Base-by-base conservation (phyloP, 2,797 vertebrate genomes). In the Passerculus sandwichensis region DNA sequence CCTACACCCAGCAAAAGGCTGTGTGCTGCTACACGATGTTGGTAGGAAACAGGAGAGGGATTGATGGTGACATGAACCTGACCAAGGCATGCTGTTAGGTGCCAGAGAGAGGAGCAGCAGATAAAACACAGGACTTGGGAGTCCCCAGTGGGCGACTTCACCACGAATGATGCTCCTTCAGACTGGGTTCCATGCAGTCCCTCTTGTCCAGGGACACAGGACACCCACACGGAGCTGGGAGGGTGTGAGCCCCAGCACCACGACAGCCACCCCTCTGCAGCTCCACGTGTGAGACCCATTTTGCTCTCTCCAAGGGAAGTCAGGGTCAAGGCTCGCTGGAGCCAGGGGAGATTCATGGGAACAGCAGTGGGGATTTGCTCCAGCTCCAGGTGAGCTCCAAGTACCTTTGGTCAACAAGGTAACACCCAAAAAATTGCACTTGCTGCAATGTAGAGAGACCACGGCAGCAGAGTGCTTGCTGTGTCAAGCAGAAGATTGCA, bases 281-380 rank as follows among this genome's bases (percentile, higher is more conserved):
- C 45, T 72, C n/a, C 20, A 1, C 1, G 6, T 2, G 2, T 26
- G 32, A 60, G 15, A 66, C 6, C 4, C 1, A 2, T 44, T 71
- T 45, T 47, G 30, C 4, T 30, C 22, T 69, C 47, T 79, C 50
- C 36, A n/a, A 26, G 5, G 32, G 4, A 13, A 71, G 3, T 6
- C 1, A 1, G 32, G 50, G 15, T 38, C 15, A 60, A 75, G 36
- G 2, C 29, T 75, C 0, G 0, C 13, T 4, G 5, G 34, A 50
- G n/a, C 34, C 10, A 9, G 26, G 0, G 2, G 5, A 10, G 20
- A 65, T 26, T 18, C 1, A 0, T 14, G 27, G 25, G 34, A 47
- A 19, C 2, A 4, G 17, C 2, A 0, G 8, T 19, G 32, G 7
- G 7, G 27, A 3, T 72, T 85, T 53, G 23, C 70, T 92, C 23